phyloP scores from a whole-genome alignment of 2,113 vertebrate genomes.

The Engystomops pustulosus region DNA sequence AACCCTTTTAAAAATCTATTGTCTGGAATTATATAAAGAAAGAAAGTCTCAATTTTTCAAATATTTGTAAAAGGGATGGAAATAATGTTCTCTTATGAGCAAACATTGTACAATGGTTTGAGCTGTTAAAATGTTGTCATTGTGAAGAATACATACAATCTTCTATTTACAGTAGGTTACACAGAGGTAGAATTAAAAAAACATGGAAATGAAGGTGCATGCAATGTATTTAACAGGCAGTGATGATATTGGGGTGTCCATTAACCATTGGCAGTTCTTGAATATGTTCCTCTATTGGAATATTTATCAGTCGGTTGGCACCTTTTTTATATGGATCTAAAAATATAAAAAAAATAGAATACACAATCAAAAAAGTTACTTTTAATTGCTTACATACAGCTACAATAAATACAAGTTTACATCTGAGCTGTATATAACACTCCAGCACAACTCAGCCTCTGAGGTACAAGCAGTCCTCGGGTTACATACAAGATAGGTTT shows the following conservation, averaged over 20 bases:
- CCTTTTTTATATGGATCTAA: slow-evolving; percentile 96
- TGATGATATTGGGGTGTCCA: slow-evolving; percentile 34
- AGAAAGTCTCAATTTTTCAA: slow-evolving; percentile 72
- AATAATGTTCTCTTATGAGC: slow-evolving; percentile 61
- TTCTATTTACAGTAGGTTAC: slow-evolving; percentile 89
- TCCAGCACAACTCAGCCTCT: no score
- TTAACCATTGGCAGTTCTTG: slow-evolving; percentile 8
- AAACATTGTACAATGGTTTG: not conserved
- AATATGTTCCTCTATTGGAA: slow-evolving; percentile 59
- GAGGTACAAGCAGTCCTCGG: no score
- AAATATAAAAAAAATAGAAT: slow-evolving; percentile 45
- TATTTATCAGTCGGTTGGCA: slow-evolving; percentile 77
- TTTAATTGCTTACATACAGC: no score
- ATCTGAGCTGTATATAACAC: no score
- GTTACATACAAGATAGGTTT: no score
- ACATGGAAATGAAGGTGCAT: slow-evolving; percentile 72
- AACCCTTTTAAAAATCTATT: not conserved
- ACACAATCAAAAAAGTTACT: not conserved
- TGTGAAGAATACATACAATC: slow-evolving; percentile 60
- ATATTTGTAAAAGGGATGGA: no score
- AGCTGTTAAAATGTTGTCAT: not conserved
- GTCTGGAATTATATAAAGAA: not conserved
- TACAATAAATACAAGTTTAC: no score
- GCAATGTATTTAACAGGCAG: slow-evolving; percentile 68
- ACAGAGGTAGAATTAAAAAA: slow-evolving; percentile 84